Evolutionary conservation across 2,888 invertebrate genomes (phyloP).

Genomic region (Abscondita cerata): DNA sequence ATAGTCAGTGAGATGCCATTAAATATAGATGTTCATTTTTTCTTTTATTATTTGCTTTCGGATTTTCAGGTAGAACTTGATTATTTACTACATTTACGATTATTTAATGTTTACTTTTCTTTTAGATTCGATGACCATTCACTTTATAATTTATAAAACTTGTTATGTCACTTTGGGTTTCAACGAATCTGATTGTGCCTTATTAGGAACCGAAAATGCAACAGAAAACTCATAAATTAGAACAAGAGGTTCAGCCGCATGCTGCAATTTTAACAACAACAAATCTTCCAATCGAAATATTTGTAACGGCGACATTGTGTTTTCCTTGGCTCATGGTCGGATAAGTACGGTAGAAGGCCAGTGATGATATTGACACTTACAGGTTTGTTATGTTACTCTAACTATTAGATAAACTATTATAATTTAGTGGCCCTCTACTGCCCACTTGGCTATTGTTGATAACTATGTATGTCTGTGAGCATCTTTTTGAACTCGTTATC

Average conservation of each 20-base stretch:
- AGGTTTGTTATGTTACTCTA: slow-evolving; percentile 56
- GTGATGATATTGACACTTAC: slow-evolving; percentile 66
- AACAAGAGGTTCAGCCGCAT: slow-evolving; percentile 69
- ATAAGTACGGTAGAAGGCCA: slow-evolving; percentile 78
- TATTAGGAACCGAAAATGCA: slow-evolving; percentile 63
- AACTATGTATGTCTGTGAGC: no score
- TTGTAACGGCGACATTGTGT: slow-evolving; percentile 72
- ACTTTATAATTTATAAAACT: slow-evolving; percentile 73
- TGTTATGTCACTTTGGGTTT: slow-evolving; percentile 68
- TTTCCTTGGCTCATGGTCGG: slow-evolving; percentile 85
- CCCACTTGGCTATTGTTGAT: no score
- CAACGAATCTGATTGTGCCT: slow-evolving; percentile 66
- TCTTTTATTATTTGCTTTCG: slow-evolving; percentile 35
- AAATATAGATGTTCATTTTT: slow-evolving; percentile 31
- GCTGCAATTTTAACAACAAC: slow-evolving; percentile 70
- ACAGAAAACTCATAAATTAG: slow-evolving; percentile 61
- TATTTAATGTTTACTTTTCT: slow-evolving; percentile 37
- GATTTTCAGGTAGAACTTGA: slow-evolving; percentile 31
- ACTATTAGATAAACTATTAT: no score
- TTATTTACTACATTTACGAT: not conserved
- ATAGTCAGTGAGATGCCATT: slow-evolving; percentile 29
- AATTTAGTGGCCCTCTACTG: no score
- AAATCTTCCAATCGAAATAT: slow-evolving; percentile 67
- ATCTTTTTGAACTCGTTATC: no score
- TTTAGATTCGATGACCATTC: slow-evolving; percentile 67